Base-by-base conservation (phyloP, 92 coral and sea anemone species). In the Palythoa heliodiscus region DNA sequence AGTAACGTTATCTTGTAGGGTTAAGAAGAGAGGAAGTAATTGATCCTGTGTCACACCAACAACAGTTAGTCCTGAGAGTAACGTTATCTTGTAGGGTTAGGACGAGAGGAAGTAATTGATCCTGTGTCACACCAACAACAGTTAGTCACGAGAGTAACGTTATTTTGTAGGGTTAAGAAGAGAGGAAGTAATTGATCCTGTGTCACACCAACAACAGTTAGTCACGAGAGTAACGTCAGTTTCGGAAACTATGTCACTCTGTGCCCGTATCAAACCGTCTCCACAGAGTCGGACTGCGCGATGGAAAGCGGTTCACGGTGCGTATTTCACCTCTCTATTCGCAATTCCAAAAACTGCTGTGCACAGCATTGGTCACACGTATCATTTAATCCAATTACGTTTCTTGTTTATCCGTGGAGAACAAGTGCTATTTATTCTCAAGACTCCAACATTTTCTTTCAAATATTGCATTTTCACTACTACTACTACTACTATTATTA, bases 291-390 rank as follows among this genome's bases (percentile, higher is more conserved):
- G 90, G 20, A 84, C 90, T 22, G 88, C 79, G 25, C 87, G 83
- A 25, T 94, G 98, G 98, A 87, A 90, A 70, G 86, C 93, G 29
- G 95, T 93, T 11, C 98, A 94, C 37, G 95, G 98, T 94, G 82
- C 35, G 90, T 61, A 25, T 3, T 52, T 52, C 9, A 7, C 55
- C 13, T 2, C 2, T 52, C 1, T 29, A 29, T 29, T 29, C 1
- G 35, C 35, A 29, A 29, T 29, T 29, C 35, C 35, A 29, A 29
- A 29, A 29, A 29, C 35, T 29, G 35, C 35, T 29, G 35, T n/a
- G n/a, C n/a, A n/a, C 35, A 29, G 35, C 35, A 29, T 29, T 29
- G 35, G 35, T 29, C 35, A 29, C 35, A 29, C 35, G 35, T 29
- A 29, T 29, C 35, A 29, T 29, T 0, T 1, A 29, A 29, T 29